phyloP scores from a whole-genome alignment of 2,797 vertebrate species.

The Hydrophis major region DNA sequence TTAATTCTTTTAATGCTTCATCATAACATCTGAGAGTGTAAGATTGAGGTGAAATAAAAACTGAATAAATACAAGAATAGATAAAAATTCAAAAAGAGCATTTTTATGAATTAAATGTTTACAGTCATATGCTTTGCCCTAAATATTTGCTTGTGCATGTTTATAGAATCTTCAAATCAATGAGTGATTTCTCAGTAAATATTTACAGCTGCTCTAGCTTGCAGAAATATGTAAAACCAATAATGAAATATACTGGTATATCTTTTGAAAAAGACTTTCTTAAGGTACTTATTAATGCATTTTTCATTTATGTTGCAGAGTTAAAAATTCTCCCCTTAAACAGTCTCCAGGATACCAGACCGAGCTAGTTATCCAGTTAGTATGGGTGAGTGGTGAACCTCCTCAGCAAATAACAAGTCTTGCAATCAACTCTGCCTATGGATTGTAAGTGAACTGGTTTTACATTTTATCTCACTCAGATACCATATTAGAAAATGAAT shows the following conservation, averaged over 20 bases:
- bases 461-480: neutral
- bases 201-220: neutral
- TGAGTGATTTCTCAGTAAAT: neutral
- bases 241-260: neutral
- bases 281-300: neutral
- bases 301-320: slow-evolving; percentile 75
- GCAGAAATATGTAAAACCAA: neutral
- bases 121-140: neutral
- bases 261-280: neutral
- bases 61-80: neutral
- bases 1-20: neutral
- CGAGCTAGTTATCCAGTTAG: slow-evolving; percentile 93
- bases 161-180: neutral
- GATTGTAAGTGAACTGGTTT: slow-evolving; percentile 82
- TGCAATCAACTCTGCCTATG: slow-evolving; percentile 91
- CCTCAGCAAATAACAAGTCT: slow-evolving; percentile 96
- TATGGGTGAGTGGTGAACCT: slow-evolving; percentile 97
- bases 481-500: neutral
- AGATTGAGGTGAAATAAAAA: neutral
- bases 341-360: slow-evolving; percentile 96
- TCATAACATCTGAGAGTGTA: neutral
- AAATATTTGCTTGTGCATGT: neutral
- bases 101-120: neutral
- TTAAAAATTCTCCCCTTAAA: slow-evolving; percentile 92
- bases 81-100: neutral